phyloP scores from a whole-genome alignment of 2,797 vertebrate species.

The Lutra lutra region DNA sequence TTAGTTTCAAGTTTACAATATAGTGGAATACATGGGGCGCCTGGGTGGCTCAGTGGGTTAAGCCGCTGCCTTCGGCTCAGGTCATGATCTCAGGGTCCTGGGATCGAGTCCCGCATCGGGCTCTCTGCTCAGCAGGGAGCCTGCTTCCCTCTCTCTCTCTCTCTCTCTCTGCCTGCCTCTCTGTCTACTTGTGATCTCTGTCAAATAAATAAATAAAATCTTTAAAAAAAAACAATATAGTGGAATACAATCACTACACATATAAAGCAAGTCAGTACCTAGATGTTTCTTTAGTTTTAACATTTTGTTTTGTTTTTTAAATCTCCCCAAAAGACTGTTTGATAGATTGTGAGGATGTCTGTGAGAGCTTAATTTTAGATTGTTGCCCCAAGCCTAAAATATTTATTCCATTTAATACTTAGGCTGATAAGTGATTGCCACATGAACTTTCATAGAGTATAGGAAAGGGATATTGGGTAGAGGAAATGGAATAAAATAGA shows the following conservation, averaged over 20 bases:
- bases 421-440: not conserved
- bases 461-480: not conserved
- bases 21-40: not conserved
- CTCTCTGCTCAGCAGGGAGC: no score
- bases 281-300: not conserved
- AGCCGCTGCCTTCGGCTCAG: no score
- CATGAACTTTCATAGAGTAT: not conserved
- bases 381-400: constrained; percentile 10
- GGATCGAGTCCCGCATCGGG: no score
- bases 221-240: no score
- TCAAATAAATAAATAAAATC: no score
- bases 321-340: not conserved
- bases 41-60: no score
- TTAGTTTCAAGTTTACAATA: not conserved
- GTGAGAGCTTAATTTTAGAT: not conserved
- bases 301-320: constrained; percentile 28
- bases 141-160: no score
- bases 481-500: constrained; percentile 47
- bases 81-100: no score
- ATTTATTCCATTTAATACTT: constrained; percentile 7
- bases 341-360: not conserved
- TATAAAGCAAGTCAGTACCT: not conserved
- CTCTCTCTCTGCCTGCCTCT: no score
- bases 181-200: no score
- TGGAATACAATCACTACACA: not conserved